Conservation (phyloP, 2,113 vertebrate genomes). For the Erinaceus europaeus region DNA sequence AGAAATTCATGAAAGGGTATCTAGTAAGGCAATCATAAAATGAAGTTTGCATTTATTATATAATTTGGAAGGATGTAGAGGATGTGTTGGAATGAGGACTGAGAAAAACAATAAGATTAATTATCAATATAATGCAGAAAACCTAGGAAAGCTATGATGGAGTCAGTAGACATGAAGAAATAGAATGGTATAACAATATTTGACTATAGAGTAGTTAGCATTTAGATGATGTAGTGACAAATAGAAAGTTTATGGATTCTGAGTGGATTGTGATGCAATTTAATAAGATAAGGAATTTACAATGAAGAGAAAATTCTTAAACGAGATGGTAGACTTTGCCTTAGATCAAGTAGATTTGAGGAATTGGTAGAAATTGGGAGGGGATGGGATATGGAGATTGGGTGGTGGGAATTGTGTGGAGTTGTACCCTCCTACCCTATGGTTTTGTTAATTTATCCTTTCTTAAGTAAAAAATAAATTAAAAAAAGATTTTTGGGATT, state of each 20-base stretch:
- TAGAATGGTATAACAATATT: not conserved
- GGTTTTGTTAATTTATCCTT: too few species aligned
- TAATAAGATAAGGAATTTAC: not conserved
- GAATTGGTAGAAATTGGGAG: not conserved
- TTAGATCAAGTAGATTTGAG: not conserved
- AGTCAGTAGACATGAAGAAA: not conserved
- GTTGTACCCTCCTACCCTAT: too few species aligned
- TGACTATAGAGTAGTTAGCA: not conserved
- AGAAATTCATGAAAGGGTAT: not conserved
- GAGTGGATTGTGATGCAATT: not conserved
- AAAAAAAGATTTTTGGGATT: too few species aligned
- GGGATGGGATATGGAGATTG: too few species aligned
- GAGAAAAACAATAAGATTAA: not conserved
- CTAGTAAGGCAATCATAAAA: not conserved
- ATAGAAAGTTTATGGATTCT: not conserved
- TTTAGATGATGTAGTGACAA: not conserved
- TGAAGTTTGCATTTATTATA: not conserved
- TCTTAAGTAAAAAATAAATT: too few species aligned
- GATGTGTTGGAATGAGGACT: not conserved
- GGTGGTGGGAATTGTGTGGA: too few species aligned
- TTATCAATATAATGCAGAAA: not conserved
- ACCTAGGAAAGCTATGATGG: not conserved
- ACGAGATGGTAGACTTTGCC: not conserved
- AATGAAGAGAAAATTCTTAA: not conserved
- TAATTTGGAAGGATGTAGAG: not conserved